phyloP scores from a whole-genome alignment of 2,797 vertebrate genomes.

The Ataeniobius toweri region DNA sequence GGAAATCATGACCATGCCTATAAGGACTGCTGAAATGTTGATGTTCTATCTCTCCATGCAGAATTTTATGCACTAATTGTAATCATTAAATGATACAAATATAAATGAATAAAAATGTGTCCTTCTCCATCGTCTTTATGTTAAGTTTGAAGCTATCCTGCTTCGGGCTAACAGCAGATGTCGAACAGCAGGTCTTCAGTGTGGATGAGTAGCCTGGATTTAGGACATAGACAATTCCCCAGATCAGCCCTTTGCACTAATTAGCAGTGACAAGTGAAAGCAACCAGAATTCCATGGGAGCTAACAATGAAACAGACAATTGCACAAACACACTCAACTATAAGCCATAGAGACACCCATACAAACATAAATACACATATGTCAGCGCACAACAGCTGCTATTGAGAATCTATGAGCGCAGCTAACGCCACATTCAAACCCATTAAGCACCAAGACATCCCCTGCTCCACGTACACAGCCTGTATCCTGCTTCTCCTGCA shows the following conservation, averaged over 20 bases:
- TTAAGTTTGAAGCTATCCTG: conserved; percentile 37
- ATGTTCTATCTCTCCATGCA: neutral
- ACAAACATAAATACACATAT: conserved; percentile 45
- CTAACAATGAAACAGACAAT: conserved; percentile 59
- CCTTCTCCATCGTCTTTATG: conserved; percentile 7
- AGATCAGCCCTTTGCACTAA: conserved; percentile 55
- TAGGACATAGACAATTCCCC: conserved; percentile 48
- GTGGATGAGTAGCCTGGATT: conserved; percentile 46
- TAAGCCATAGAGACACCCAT: conserved; percentile 10
- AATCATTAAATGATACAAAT: neutral
- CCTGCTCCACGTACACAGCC: conserved; percentile 59
- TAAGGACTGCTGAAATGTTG: neutral
- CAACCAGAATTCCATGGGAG: conserved; percentile 56
- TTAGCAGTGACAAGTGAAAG: conserved; percentile 76
- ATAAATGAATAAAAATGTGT: neutral
- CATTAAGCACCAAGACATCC: conserved; percentile 71
- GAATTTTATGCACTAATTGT: neutral
- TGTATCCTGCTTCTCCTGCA: conserved; percentile 65
- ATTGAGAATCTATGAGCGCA: conserved; percentile 55
- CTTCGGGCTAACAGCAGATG: conserved; percentile 37
- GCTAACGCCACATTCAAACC: conserved; percentile 72
- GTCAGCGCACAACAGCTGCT: conserved; percentile 44
- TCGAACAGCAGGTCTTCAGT: conserved; percentile 38
- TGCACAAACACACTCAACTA: conserved; percentile 48
- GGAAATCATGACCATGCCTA: no score